A percentile compares a stretch with the other conserved stretches of the same genome.
Evolutionary conservation across 1,140 invertebrate species (phyloP).

Genomic region (Eueides isabella): DNA sequence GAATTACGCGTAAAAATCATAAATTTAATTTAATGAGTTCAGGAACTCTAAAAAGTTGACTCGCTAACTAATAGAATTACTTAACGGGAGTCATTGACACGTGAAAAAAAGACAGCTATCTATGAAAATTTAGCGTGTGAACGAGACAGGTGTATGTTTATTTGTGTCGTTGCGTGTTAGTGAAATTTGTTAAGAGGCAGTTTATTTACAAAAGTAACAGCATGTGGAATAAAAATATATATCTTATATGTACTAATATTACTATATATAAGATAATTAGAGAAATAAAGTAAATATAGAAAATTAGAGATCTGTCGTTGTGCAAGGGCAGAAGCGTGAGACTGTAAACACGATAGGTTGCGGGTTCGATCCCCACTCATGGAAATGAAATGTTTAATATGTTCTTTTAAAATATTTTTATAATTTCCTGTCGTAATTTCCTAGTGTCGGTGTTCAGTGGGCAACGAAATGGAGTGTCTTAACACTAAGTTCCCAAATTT

Average conservation of each 20-base stretch:
- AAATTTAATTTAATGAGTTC: constrained; percentile 5
- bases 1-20: neutral
- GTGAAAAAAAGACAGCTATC: constrained; percentile 39
- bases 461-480: too few relatives aligned
- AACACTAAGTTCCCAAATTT: too few relatives aligned
- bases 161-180: constrained; percentile 46
- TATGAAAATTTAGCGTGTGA: constrained; percentile 30
- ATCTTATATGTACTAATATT: neutral
- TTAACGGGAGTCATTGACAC: constrained; percentile 49
- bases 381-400: too few relatives aligned
- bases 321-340: too few relatives aligned
- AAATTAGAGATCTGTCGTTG: too few relatives aligned
- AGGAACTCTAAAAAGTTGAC: constrained; percentile 18
- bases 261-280: too few relatives aligned
- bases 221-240: neutral
- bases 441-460: too few relatives aligned
- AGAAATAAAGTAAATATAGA: too few relatives aligned
- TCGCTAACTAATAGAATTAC: constrained; percentile 30
- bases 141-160: constrained; percentile 43
- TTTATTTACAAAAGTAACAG: neutral
- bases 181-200: constrained; percentile 53
- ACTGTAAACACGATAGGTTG: too few relatives aligned
- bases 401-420: too few relatives aligned
- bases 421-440: too few relatives aligned
- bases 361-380: too few relatives aligned